These are phyloP conservation scores for Hydrophis major DNA, from an alignment of 2,797 vertebrate species.

Conservation along the genomic window DNA sequence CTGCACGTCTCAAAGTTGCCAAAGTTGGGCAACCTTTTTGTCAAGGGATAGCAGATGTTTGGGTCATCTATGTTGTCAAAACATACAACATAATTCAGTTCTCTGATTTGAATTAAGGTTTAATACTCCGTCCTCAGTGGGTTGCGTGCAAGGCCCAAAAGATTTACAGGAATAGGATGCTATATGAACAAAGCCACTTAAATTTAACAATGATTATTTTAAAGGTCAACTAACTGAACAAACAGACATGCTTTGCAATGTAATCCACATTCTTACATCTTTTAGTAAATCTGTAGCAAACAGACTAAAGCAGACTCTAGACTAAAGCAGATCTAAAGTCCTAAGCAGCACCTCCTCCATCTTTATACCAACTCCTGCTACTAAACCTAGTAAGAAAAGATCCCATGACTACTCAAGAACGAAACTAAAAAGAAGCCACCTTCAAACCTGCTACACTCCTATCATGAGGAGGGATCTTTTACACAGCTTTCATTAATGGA, in stretches of 20 bases:
- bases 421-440: neutral
- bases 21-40: too few species aligned
- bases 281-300: neutral
- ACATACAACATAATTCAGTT: neutral
- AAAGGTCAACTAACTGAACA: conserved; percentile 1
- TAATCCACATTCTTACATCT: neutral
- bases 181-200: neutral
- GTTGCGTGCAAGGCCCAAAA: neutral
- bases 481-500: neutral
- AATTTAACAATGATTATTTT: neutral
- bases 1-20: neutral
- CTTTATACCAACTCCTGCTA: neutral
- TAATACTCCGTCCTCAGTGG: neutral
- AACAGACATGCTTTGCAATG: neutral
- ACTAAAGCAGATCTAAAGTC: neutral
- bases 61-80: neutral
- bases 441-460: neutral
- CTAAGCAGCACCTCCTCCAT: neutral
- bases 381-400: neutral
- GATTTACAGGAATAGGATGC: neutral
- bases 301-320: neutral
- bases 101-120: neutral
- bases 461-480: neutral
- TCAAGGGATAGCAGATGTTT: neutral
- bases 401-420: neutral